A percentile compares a stretch with the other conserved stretches of the same genome.
Conservation (phyloP, 2,888 invertebrate genomes). For the Coenonympha glycerion region DNA sequence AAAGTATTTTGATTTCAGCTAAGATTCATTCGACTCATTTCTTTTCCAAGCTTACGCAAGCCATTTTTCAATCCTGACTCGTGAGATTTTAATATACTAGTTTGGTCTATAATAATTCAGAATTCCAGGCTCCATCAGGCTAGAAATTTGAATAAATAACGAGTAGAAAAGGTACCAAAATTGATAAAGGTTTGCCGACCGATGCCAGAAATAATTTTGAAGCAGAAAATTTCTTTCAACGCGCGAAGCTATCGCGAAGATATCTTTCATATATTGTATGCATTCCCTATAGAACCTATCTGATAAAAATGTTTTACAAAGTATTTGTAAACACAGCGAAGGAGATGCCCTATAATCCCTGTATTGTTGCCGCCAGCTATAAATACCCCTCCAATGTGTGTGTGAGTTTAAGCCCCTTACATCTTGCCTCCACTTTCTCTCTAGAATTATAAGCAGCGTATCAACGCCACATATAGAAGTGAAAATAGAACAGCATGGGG, state of each 20-base stretch:
- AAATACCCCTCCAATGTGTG: slow-evolving; percentile 10
- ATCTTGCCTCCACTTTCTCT: neutral
- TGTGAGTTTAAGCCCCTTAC: slow-evolving; percentile 4
- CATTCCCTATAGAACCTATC: neutral
- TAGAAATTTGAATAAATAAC: no score
- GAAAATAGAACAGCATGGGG: neutral
- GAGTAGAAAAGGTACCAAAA: neutral
- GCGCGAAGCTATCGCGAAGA: no score
- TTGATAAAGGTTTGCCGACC: no score
- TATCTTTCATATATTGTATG: neutral
- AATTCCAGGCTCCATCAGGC: no score
- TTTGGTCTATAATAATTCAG: no score
- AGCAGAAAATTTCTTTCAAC: no score
- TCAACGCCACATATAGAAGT: neutral
- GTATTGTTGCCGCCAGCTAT: slow-evolving; percentile 12
- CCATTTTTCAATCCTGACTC: no score
- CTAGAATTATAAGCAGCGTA: slow-evolving; percentile 7
- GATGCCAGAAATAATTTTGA: no score
- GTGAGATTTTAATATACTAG: no score
- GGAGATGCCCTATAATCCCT: slow-evolving; percentile 8
- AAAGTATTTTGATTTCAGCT: neutral
- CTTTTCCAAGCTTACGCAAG: no score
- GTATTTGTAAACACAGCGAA: neutral
- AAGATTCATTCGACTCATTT: neutral
- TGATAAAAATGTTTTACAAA: neutral